Conservation (phyloP, 2,888 invertebrate genomes). For the Trichopria drosophilae region DNA sequence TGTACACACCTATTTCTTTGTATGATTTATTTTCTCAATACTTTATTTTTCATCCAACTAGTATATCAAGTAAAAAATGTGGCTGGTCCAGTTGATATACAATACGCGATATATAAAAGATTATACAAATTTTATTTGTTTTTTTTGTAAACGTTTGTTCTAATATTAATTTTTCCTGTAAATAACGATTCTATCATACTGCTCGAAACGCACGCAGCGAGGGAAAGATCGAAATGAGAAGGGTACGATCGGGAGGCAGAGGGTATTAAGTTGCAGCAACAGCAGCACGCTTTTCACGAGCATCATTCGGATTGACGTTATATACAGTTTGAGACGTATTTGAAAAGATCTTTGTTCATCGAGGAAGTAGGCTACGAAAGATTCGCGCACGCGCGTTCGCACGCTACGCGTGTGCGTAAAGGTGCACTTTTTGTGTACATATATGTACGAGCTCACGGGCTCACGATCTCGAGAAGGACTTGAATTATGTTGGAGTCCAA, state of each 20-base stretch:
- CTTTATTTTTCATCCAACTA: too few species aligned
- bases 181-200: neutral
- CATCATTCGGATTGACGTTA: slow-evolving; percentile 43
- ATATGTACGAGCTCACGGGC: slow-evolving; percentile 1
- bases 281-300: slow-evolving; percentile 38
- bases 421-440: slow-evolving; percentile 4
- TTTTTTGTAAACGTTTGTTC: neutral
- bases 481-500: slow-evolving; percentile 33
- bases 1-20: too few species aligned
- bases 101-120: too few species aligned
- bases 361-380: slow-evolving; percentile 46
- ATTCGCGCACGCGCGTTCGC: slow-evolving; percentile 29
- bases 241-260: neutral
- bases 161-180: neutral
- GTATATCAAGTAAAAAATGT: too few species aligned
- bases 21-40: too few species aligned
- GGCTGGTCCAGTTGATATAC: too few species aligned
- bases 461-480: slow-evolving; percentile 3
- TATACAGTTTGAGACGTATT: slow-evolving; percentile 50
- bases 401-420: slow-evolving; percentile 25
- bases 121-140: too few species aligned
- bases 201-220: neutral
- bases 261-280: slow-evolving; percentile 29
- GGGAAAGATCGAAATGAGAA: too few species aligned
- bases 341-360: slow-evolving; percentile 56